A percentile compares a stretch with the other conserved stretches of the same genome.
phyloP scores from a whole-genome alignment of 2,113 vertebrate genomes.

The Pipra filicauda region DNA sequence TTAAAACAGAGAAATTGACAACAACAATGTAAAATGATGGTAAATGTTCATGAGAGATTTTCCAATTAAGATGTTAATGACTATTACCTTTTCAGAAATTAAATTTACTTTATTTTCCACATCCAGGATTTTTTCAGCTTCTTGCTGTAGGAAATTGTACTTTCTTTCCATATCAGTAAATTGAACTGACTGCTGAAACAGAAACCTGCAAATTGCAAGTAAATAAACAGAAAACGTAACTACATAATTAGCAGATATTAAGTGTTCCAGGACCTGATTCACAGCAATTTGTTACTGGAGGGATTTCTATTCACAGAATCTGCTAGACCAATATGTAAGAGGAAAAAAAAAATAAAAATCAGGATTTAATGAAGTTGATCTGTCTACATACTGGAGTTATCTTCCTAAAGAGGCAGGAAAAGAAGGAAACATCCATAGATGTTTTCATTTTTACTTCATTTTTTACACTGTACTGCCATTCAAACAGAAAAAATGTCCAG shows the following conservation, averaged over 20 bases:
- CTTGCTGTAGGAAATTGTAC: conserved; percentile 76
- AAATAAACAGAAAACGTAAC: neutral
- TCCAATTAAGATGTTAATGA: neutral
- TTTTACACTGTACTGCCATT: neutral
- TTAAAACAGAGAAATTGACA: neutral
- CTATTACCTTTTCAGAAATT: conserved; percentile 86
- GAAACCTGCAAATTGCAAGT: conserved; percentile 76
- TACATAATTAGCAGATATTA: neutral
- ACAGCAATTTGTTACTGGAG: neutral
- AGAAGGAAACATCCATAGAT: neutral
- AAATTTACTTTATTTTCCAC: conserved; percentile 80
- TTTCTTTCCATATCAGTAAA: conserved; percentile 83
- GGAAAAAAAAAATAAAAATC: neutral
- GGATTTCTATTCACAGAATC: neutral
- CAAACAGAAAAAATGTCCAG: neutral
- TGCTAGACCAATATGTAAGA: neutral
- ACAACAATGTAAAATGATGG: neutral
- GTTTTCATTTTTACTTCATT: neutral
- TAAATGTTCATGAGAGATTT: neutral
- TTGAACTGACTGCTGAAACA: conserved; percentile 83
- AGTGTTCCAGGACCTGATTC: neutral
- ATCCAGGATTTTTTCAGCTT: conserved; percentile 72
- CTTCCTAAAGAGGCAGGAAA: neutral
- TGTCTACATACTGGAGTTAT: neutral
- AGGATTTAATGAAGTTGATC: neutral